Evolutionary conservation across 2,797 vertebrate species (phyloP).

Genomic region (Anisognathus igniventris): DNA sequence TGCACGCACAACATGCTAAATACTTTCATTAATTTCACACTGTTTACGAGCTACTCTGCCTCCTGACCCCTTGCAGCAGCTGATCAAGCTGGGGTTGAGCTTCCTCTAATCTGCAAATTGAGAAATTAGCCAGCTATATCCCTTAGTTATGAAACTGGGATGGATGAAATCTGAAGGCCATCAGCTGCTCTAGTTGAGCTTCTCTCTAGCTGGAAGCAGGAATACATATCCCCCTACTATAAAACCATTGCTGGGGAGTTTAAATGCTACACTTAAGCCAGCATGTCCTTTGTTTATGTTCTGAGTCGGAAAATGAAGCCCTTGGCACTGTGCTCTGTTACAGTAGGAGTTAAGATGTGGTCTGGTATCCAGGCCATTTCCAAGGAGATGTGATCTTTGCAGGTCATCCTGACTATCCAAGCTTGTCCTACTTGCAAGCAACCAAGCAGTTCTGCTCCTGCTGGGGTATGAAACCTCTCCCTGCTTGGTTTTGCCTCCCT

Average conservation of each 20-base stretch:
- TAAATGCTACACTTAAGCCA: background rate
- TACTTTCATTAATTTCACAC: background rate
- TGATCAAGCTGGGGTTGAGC: background rate
- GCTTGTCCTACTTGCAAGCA: background rate
- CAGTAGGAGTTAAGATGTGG: background rate
- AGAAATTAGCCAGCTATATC: slow-evolving; percentile 1
- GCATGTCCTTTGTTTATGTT: background rate
- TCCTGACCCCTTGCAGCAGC: background rate
- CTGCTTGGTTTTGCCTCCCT: background rate
- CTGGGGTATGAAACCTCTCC: background rate
- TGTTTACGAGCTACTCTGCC: background rate
- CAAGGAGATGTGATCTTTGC: slow-evolving; percentile 17
- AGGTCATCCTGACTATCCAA: background rate
- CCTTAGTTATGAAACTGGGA: slow-evolving; percentile 40
- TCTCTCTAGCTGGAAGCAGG: background rate
- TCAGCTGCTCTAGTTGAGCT: background rate
- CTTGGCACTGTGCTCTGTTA: background rate
- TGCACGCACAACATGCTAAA: background rate
- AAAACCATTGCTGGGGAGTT: background rate
- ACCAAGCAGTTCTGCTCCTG: background rate
- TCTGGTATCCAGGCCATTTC: slow-evolving; percentile 30
- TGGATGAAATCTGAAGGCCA: slow-evolving; percentile 14
- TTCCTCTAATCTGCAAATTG: slow-evolving; percentile 34
- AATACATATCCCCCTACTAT: background rate
- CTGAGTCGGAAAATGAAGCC: background rate